phyloP scores from a whole-genome alignment of 2,113 vertebrate genomes.

The Fregata magnificens region DNA sequence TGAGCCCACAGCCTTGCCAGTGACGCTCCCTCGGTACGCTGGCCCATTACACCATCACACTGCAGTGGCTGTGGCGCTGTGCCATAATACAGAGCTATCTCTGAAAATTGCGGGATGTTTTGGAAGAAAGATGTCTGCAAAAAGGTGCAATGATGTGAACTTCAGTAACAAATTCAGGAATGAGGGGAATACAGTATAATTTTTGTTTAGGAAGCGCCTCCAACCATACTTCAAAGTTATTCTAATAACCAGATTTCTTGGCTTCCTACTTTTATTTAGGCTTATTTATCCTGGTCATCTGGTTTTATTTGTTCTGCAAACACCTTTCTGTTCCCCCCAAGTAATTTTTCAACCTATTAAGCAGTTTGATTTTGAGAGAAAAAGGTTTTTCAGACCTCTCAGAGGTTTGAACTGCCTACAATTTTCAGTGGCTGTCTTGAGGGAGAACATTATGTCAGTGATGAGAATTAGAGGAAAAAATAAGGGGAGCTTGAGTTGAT shows the following conservation, averaged over 20 bases:
- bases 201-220: background rate
- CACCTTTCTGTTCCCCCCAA: background rate
- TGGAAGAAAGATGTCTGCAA: background rate
- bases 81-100: too few species aligned
- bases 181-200: background rate
- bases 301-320: background rate
- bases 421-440: background rate
- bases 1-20: background rate
- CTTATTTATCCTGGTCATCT: background rate
- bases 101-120: fast-evolving
- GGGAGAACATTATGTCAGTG: background rate
- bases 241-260: background rate
- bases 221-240: background rate
- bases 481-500: background rate
- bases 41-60: background rate
- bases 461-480: background rate
- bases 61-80: background rate
- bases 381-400: background rate
- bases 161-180: background rate
- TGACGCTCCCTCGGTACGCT: background rate
- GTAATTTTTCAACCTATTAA: background rate
- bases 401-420: background rate
- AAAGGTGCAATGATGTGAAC: background rate
- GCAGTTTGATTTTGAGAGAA: background rate
- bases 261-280: background rate